phyloP scores from a whole-genome alignment of 2,113 vertebrate species.

The Bubo scandiacus region DNA sequence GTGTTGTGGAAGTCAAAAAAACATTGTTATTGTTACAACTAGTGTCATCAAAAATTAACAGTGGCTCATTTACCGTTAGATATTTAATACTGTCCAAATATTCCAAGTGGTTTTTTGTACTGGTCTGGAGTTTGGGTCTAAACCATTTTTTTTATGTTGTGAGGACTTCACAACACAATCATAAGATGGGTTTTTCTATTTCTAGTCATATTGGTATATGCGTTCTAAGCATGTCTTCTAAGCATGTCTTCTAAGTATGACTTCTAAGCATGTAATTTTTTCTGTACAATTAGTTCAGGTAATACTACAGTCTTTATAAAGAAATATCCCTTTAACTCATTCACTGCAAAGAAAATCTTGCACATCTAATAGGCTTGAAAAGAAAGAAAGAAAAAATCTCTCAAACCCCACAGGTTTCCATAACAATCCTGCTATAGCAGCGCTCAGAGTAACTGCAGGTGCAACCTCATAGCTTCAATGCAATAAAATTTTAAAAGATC shows the following conservation, averaged over 20 bases:
- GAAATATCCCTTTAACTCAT: background rate
- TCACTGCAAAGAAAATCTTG: background rate
- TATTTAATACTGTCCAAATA: conserved; percentile 3
- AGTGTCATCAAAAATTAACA: conserved; percentile 57
- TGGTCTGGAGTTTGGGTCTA: background rate
- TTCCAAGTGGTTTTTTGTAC: background rate
- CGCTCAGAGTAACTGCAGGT: background rate
- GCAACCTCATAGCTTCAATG: background rate
- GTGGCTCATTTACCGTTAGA: conserved; percentile 23
- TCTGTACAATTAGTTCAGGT: background rate
- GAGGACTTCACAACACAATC: background rate
- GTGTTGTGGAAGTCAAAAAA: conserved; percentile 31
- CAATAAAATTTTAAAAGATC: background rate
- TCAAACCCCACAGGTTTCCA: background rate
- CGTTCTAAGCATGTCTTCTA: background rate
- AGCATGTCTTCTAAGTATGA: background rate
- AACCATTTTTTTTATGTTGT: background rate
- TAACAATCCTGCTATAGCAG: background rate
- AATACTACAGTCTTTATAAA: background rate
- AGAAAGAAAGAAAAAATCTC: background rate
- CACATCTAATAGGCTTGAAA: background rate
- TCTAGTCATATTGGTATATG: background rate
- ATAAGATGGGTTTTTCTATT: background rate
- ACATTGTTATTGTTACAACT: conserved; percentile 1
- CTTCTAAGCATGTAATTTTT: background rate